Evolutionary conservation across 2,888 invertebrate species (phyloP).

Genomic region (Anoncus sp.): DNA sequence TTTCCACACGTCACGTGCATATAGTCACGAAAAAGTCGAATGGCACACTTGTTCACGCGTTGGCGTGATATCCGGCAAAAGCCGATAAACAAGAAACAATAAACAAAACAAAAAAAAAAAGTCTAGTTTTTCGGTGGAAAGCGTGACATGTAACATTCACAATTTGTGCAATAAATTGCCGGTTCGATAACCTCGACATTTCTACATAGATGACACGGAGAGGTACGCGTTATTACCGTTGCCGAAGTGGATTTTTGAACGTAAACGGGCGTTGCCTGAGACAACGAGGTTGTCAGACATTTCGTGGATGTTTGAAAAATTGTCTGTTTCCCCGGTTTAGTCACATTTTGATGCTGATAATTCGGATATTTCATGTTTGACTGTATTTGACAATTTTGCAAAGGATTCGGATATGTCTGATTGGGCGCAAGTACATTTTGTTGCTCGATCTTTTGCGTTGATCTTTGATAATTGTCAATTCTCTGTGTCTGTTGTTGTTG

Average conservation of each 20-base stretch:
- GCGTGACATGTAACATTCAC: conserved; percentile 96
- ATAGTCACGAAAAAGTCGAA: conserved; percentile 49
- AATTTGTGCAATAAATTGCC: conserved; percentile 94
- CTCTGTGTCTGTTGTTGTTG: conserved; percentile 71
- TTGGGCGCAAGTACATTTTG: conserved; percentile 77
- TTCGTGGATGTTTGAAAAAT: conserved; percentile 91
- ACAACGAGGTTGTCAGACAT: conserved; percentile 84
- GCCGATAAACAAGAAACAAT: conserved; percentile 7
- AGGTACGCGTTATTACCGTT: conserved; percentile 83
- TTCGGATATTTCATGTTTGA: conserved; percentile 84
- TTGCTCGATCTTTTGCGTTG: conserved; percentile 82
- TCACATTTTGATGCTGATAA: conserved; percentile 87
- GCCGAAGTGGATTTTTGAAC: conserved; percentile 86
- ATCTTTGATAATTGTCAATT: conserved; percentile 77
- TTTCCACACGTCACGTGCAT: too few relatives aligned
- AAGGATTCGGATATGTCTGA: conserved; percentile 78
- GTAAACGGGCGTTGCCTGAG: conserved; percentile 90
- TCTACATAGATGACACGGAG: conserved; percentile 92
- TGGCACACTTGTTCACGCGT: conserved; percentile 53
- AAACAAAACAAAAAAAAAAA: neutral
- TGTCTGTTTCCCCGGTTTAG: conserved; percentile 87
- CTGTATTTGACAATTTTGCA: conserved; percentile 79
- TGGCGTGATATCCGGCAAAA: conserved; percentile 35
- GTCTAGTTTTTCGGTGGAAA: conserved; percentile 88
- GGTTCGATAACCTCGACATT: conserved; percentile 87